These are phyloP conservation scores for Nemurella pictetii DNA, from an alignment of 2,888 invertebrate species.

Conservation along the genomic window DNA sequence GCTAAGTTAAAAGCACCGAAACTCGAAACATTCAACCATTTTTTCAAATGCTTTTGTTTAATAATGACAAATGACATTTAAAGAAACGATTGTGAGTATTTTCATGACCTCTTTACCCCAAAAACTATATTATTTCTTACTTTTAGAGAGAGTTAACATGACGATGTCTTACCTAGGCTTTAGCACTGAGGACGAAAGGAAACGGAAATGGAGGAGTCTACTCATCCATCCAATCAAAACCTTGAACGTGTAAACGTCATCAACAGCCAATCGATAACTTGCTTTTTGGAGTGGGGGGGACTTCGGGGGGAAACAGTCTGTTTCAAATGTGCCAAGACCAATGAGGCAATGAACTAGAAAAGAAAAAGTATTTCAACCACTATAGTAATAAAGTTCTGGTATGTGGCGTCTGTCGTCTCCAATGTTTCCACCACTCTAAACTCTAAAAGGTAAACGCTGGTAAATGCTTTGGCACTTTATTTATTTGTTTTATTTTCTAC, in stretches of 20 bases:
- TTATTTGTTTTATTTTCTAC: too few relatives aligned
- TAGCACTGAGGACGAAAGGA: constrained; percentile 27
- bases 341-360: too few relatives aligned
- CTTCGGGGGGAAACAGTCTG: too few relatives aligned
- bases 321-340: too few relatives aligned
- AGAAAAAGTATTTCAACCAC: too few relatives aligned
- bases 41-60: background rate
- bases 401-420: too few relatives aligned
- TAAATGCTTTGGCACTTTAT: too few relatives aligned
- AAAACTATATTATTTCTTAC: constrained; percentile 13
- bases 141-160: constrained; percentile 30
- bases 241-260: background rate
- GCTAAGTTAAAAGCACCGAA: background rate
- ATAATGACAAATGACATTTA: background rate
- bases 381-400: too few relatives aligned
- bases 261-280: background rate
- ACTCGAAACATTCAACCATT: background rate
- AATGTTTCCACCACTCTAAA: too few relatives aligned
- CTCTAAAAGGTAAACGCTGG: too few relatives aligned
- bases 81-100: background rate
- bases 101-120: background rate
- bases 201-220: constrained; percentile 10
- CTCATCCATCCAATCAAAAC: background rate
- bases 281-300: background rate
- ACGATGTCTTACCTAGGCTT: constrained; percentile 24